Evolutionary conservation across 2,888 invertebrate species (phyloP).

Genomic region (Ashinkailepas kermadecensis): DNA sequence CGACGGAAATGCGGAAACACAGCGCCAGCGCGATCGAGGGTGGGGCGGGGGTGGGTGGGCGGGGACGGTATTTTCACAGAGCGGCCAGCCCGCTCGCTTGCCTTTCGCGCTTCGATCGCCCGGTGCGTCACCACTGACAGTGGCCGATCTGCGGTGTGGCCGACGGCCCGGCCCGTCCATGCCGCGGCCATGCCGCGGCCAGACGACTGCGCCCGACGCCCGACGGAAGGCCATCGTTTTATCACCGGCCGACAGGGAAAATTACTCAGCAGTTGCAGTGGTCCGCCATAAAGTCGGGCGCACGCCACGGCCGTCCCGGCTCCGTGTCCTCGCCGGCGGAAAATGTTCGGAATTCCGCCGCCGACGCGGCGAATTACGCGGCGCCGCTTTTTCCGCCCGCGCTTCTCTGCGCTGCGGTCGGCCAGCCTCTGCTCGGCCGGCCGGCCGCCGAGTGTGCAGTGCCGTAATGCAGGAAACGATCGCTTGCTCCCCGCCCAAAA

Average conservation of each 20-base stretch:
- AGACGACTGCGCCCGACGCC: too few species aligned
- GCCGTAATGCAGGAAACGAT: not conserved
- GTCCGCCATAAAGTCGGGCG: constrained; percentile 6
- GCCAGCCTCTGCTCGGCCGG: not conserved
- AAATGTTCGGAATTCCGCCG: not conserved
- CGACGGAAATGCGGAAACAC: too few species aligned
- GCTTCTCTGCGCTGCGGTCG: not conserved
- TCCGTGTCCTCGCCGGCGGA: not conserved
- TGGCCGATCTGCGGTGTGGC: too few species aligned
- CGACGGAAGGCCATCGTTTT: not conserved
- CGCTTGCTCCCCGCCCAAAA: not conserved
- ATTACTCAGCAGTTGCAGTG: constrained; percentile 6
- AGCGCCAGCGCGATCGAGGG: too few species aligned
- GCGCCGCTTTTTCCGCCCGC: not conserved
- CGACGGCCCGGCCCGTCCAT: too few species aligned
- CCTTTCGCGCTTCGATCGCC: too few species aligned
- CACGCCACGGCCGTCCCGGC: not conserved
- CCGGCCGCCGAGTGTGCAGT: not conserved
- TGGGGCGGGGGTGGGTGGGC: too few species aligned
- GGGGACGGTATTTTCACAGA: too few species aligned
- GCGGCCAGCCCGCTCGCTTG: too few species aligned
- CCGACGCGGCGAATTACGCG: not conserved
- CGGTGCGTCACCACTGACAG: too few species aligned
- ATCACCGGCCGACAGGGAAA: constrained; percentile 21
- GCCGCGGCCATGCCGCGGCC: too few species aligned